phyloP scores from a whole-genome alignment of 1,140 invertebrate species.

The Eueides isabella region DNA sequence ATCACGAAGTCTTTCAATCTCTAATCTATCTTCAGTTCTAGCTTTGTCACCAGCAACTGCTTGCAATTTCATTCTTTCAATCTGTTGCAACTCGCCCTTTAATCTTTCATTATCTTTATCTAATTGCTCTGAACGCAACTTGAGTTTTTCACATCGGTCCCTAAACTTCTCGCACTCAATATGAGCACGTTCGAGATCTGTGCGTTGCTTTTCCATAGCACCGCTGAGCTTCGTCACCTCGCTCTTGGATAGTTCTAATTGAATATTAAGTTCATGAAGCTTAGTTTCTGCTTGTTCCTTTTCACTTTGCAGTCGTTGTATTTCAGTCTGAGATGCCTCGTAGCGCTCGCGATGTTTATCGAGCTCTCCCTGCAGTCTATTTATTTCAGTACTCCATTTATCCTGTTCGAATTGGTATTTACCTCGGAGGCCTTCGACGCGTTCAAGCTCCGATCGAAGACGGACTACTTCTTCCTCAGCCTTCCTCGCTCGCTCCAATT shows the following conservation, averaged over 20 bases:
- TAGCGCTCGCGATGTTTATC: conserved; percentile 89
- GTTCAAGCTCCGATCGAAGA: conserved; percentile 88
- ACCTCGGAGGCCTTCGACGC: conserved; percentile 89
- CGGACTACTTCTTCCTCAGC: conserved; percentile 86
- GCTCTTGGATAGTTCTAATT: conserved; percentile 89
- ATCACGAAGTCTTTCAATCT: conserved; percentile 92
- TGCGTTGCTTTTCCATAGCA: conserved; percentile 89
- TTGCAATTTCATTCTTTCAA: conserved; percentile 86
- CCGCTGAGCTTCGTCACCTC: conserved; percentile 89
- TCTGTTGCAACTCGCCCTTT: conserved; percentile 86
- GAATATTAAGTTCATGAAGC: conserved; percentile 89
- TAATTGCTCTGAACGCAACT: conserved; percentile 85
- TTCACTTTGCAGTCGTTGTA: conserved; percentile 86
- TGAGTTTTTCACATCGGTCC: conserved; percentile 92
- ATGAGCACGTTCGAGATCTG: conserved; percentile 89
- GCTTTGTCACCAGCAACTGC: conserved; percentile 84
- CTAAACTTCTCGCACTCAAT: conserved; percentile 93
- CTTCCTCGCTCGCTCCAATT: conserved; percentile 88
- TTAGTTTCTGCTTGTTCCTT: conserved; percentile 89
- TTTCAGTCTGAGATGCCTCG: conserved; percentile 88
- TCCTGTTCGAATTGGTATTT: conserved; percentile 95
- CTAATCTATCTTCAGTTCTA: conserved; percentile 84
- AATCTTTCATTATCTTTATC: conserved; percentile 90
- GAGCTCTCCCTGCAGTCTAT: conserved; percentile 81
- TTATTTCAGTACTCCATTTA: conserved; percentile 85